Evolutionary conservation across 2,797 vertebrate species (phyloP), one percentile per base, ranked within the genome.

Genomic region (Echiichthys vipera): DNA sequence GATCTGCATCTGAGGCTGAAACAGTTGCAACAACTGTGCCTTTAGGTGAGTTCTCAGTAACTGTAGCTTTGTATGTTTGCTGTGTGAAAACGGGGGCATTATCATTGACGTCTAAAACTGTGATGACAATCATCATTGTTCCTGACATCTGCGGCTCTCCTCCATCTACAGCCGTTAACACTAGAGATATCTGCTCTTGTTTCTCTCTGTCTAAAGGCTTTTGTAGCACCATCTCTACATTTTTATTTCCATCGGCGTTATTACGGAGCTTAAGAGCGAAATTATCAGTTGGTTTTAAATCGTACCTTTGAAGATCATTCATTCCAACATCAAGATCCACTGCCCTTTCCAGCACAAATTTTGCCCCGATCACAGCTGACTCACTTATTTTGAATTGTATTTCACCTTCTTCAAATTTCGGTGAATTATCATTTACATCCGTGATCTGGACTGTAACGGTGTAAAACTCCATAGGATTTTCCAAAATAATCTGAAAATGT

Each of bases 401-500:
- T 37, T 89, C 59, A 1, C 45, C 29, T 34, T 88, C 84, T 39
- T 10, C 67, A 77, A 93, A 93, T 5, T 30, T 58, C 0, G 94
- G 93, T 0, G 89, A 57, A 7, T 94, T 93, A 25, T 93, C 93
- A 43, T 94, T 95, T 36, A 94, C 68, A 65, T 94, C 93, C 6
- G 47, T 77, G 13, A 95, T 88, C 80, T 94, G 88, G 22, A 94
- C 80, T 12, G 84, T 79, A 50, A 94, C 91, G 1, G 91, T 91
- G 46, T 93, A 95, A 20, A 96, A 88, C 80, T 96, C 94, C 50
- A 96, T 92, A 0, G 95, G 96, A 13, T 90, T 94, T 70, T 96
- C 95, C 18, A 95, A 73, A 50, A 96, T 91, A 24, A 96, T 79
- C 79, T 96, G 94, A 81, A 96, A 94, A 90, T 93, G 91, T 30